Percentiles rank a stretch among this genome's conserved stretches.
phyloP scores from a whole-genome alignment of 2,888 invertebrate genomes.

The Frankliniella intonsa region DNA sequence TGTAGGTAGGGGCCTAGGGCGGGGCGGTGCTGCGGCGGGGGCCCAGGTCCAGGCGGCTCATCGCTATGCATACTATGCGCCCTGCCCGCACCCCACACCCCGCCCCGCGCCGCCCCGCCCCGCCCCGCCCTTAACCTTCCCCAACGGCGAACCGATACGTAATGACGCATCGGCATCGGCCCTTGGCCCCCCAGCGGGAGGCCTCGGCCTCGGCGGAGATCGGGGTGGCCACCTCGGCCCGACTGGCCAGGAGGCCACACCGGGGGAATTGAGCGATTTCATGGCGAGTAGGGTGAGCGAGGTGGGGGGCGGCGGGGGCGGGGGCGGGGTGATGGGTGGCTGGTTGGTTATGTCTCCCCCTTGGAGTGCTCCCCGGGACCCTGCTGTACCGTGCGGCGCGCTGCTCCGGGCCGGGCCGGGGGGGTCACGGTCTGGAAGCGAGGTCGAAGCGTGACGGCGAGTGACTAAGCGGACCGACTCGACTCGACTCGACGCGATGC shows the following conservation, averaged over 20 bases:
- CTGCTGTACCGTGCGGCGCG: background rate
- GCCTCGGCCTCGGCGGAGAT: too few relatives aligned
- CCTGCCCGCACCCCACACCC: too few relatives aligned
- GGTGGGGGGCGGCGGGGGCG: too few relatives aligned
- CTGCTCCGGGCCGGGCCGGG: background rate
- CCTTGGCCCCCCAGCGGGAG: too few relatives aligned
- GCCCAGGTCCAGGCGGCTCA: too few relatives aligned
- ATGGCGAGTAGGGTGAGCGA: background rate
- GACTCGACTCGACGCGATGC: too few relatives aligned
- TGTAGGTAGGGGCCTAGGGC: too few relatives aligned
- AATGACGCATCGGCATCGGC: too few relatives aligned
- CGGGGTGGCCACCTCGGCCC: too few relatives aligned
- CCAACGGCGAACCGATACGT: background rate
- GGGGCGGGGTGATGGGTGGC: background rate
- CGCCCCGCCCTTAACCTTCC: background rate
- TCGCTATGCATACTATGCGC: too few relatives aligned
- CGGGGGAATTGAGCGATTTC: background rate
- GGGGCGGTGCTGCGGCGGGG: too few relatives aligned
- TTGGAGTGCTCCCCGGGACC: background rate
- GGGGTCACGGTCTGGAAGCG: constrained; percentile 1
- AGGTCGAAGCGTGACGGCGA: background rate
- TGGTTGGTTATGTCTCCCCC: background rate
- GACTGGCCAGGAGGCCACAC: background rate
- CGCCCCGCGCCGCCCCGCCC: background rate
- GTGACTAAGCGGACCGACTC: background rate